Conservation (phyloP, 2,113 vertebrate genomes). For the Chlorodrepanis virens region DNA sequence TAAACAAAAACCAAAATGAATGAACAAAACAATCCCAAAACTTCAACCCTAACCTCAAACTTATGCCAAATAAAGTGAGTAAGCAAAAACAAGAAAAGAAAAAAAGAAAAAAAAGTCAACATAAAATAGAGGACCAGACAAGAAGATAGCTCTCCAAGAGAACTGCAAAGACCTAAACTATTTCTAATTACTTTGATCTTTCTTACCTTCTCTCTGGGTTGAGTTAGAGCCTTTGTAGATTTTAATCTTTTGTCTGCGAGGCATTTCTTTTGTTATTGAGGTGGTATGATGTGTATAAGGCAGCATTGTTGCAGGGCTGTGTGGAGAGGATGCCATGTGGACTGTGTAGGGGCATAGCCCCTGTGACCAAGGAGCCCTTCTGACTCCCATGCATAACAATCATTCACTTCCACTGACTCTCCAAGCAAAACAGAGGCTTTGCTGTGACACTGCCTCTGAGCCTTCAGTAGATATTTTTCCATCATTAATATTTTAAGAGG, state of each 20-base stretch:
- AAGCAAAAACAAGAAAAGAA: background rate
- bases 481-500: background rate
- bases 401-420: background rate
- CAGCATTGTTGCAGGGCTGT: background rate
- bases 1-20: background rate
- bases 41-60: background rate
- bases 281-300: background rate
- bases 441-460: background rate
- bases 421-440: background rate
- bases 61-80: background rate
- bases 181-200: background rate
- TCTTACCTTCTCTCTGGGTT: background rate
- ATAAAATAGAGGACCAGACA: background rate
- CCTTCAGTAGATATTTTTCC: background rate
- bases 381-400: background rate
- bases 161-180: background rate
- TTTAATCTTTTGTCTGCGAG: background rate
- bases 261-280: background rate
- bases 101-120: background rate
- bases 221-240: background rate
- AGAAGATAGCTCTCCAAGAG: background rate
- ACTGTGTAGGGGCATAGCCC: background rate
- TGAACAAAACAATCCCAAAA: background rate
- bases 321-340: accelerated
- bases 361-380: background rate